Evolutionary conservation across 2,113 vertebrate species (phyloP).

Genomic region (Catagonus wagneri): DNA sequence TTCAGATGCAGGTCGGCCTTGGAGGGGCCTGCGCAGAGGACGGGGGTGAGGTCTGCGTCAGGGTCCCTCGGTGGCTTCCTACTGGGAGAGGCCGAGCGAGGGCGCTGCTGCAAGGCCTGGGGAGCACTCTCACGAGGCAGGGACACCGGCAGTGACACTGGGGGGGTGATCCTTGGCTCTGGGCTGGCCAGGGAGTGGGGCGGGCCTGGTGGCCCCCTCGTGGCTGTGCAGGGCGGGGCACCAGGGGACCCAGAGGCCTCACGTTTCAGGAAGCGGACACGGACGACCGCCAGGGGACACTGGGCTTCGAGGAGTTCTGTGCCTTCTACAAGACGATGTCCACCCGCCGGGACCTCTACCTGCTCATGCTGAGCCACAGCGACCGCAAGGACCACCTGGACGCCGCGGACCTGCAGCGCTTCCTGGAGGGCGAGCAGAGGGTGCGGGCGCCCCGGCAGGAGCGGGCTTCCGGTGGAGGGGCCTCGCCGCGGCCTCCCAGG

Average conservation of each 20-base stretch:
- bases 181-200: fast-evolving
- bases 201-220: background rate
- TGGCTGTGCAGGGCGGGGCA: fast-evolving
- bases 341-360: slow-evolving; percentile 95
- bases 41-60: background rate
- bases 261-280: slow-evolving; percentile 95
- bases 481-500: too few relatives aligned
- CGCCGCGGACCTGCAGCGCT: slow-evolving; percentile 90
- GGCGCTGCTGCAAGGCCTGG: background rate
- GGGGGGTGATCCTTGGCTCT: too few relatives aligned
- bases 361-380: slow-evolving; percentile 98
- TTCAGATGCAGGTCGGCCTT: background rate
- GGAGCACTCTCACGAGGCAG: fast-evolving
- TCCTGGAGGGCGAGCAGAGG: slow-evolving; percentile 96
- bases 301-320: slow-evolving; percentile 98
- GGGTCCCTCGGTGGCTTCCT: background rate
- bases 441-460: slow-evolving; percentile 75
- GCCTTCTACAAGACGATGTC: slow-evolving; percentile 99
- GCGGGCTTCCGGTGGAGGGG: fast-evolving
- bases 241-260: background rate
- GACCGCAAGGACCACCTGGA: slow-evolving; percentile 97
- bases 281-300: slow-evolving; percentile 94
- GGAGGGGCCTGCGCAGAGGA: background rate
- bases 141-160: fast-evolving
- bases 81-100: background rate